Evolutionary conservation across 1,140 invertebrate genomes (phyloP), one percentile per base, ranked within the genome.

Genomic region (Atta cephalotes): DNA sequence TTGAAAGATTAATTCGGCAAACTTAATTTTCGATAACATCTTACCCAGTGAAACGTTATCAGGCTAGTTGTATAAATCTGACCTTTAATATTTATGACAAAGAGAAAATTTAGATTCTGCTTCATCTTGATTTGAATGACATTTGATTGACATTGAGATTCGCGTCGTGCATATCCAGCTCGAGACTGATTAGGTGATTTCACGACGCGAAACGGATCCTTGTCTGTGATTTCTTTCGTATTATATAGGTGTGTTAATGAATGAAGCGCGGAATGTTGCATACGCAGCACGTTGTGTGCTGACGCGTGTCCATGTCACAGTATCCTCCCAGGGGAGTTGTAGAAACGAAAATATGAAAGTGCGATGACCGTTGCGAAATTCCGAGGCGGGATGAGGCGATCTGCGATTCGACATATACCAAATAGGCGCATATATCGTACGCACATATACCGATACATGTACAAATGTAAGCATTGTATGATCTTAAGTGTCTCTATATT

Each of bases 371-470:
- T 60, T 25, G 16, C 16, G 68, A 39, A 72, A 82, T 72, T 60
- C 21, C 79, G 28, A 35, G 31, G 14, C n/a, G 63, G 49, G n/a
- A 49, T 31, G 10, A 51, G 25, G 4, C 78, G 31, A 31, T 81
- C 51, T 56, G 78, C 49, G 49, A 53, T 58, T 71, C 31, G 49
- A 39, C 60, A 9, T 65, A 51, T 66, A 66, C 62, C 62, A 53
- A 71, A 80, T 66, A 53, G 28, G n/a, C 63, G 78, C 79, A 60
- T 82, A 60, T 82, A 82, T 72, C 79, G 79, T 72, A 84, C 80
- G 80, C 80, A 84, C 80, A 84, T 84, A 84, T 74, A 81, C 70
- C 80, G 80, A 84, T 53, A 82, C 49, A 82, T 82, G 80, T 84
- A 84, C 80, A 84, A 84, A 84, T 21, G 16, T 84, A 84, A 71